Base-by-base conservation (phyloP, 2,888 invertebrate species). In the Ernsta delagoae region DNA sequence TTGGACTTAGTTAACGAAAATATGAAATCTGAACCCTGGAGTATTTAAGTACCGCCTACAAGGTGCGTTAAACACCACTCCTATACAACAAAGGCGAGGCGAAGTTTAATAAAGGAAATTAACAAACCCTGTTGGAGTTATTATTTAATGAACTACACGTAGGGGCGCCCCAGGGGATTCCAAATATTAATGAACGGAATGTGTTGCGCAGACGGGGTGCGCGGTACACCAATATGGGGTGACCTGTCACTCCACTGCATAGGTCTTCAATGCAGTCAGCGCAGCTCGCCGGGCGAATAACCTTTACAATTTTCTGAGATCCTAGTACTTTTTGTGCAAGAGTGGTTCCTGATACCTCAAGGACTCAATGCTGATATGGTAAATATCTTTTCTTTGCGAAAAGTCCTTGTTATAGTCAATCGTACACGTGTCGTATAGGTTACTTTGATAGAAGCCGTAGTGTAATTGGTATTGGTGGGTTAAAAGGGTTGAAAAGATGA, bases 181-280 rank as follows among this genome's bases (percentile, higher is more conserved):
- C 56, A n/a, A 61, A 54, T 62, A 39, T 56, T 67, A 56, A 67
- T 61, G 67, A 61, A 67, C 45, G 54, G 43, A 65, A 61, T 61
- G 67, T 67, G 16, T 8, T 67, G 67, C 67, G 67, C 67, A 61
- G 61, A 67, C 67, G 6, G 61, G 61, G n/a, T 67, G 67, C 67
- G 67, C 67, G 54, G 54, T 67, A 16, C 45, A 67, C 60, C 12
- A 16, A 43, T 11, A 6, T 39, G 36, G 59, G 54, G 43, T 34
- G 53, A 66, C 4, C 66, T 66, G 66, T 66, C 66, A 66, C n/a
- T 60, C 9, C n/a, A 66, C 60, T 66, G 66, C 66, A 66, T 54
- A 59, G 43, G 34, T 61, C 54, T 54, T 66, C 66, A 60, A 66
- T 67, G 67, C 67, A 67, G 67, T 59, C 53, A 41, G 53, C 66